phyloP scores from a whole-genome alignment of 2,888 invertebrate species.

The Scaptomyza caliginosa region DNA sequence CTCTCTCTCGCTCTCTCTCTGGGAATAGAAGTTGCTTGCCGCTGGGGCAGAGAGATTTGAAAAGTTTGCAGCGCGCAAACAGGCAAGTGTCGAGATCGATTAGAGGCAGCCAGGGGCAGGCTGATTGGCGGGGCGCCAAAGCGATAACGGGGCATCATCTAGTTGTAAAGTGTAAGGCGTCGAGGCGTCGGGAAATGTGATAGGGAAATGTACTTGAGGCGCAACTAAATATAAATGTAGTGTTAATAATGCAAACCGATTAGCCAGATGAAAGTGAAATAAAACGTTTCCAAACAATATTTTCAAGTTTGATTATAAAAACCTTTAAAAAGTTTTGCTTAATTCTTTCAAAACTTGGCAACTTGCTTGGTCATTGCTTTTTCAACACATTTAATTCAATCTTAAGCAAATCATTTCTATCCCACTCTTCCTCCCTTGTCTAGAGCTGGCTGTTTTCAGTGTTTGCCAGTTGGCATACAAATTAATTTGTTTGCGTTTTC shows the following conservation, averaged over 20 bases:
- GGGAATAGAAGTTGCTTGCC: slow-evolving; percentile 8
- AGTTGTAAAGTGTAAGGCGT: no score
- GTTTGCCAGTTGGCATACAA: slow-evolving; percentile 22
- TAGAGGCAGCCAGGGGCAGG: slow-evolving; percentile 70
- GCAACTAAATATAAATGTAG: slow-evolving; percentile 26
- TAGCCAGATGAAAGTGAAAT: slow-evolving; percentile 49
- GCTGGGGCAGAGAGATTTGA: slow-evolving; percentile 53
- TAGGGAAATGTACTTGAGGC: neutral
- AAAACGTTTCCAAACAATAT: neutral
- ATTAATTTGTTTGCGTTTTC: slow-evolving; percentile 25
- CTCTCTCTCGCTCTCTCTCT: no score
- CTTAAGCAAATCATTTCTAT: slow-evolving; percentile 14
- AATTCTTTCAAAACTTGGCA: no score
- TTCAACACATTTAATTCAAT: no score
- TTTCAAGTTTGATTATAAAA: slow-evolving; percentile 4
- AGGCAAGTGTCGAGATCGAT: slow-evolving; percentile 67
- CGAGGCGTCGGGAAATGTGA: neutral
- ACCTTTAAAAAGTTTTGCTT: no score
- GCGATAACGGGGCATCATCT: slow-evolving; percentile 29
- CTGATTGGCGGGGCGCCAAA: slow-evolving; percentile 47
- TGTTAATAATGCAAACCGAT: slow-evolving; percentile 45
- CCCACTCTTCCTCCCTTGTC: no score
- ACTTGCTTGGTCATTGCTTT: no score
- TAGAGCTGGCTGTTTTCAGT: neutral
- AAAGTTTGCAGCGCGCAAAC: slow-evolving; percentile 20